Evolutionary conservation across 2,797 vertebrate genomes (phyloP), one percentile per base, ranked within the genome.

Genomic region (Falco columbarius): DNA sequence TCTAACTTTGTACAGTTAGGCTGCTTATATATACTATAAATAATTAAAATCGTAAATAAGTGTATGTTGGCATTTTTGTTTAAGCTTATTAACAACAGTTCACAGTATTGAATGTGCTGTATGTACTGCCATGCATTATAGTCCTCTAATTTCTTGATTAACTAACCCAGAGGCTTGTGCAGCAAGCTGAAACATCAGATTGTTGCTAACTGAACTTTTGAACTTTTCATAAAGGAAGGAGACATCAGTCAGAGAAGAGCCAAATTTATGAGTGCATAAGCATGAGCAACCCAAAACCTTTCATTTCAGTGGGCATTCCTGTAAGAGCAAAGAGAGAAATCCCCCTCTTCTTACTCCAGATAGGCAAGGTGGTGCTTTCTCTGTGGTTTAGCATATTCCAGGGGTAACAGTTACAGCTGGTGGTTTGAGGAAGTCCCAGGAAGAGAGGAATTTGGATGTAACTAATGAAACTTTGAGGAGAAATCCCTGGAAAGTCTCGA

Each of bases 1-100:
- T 90, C 74, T 56, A 38, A 87, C 81, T 93, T 91, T 51, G 76
- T 85, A 85, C 65, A 88, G 79, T 87, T 86, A 91, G 81, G 49
- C 68, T 86, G 81, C 75, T 89, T 77, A 74, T 12, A 23, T 79
- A 18, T 77, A 5, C 81, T 77, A 65, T 72, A 66, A 91, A 86
- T 96, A 93, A 96, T 91, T 87, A 67, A 91, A 83, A 87, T 74
- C 3, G 21, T 83, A 94, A 89, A 80, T 82, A 87, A 96, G 42
- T 71, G 9, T 82, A n/a, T 47, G 54, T 77, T 86, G 87, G 65
- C 75, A 51, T 81, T 90, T 94, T 91, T 79, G 46, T 73, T 74
- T 55, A 76, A 87, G 65, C 59, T 93, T 89, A 77, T 93, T 86
- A 95, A 49, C 46, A 81, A 20, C 51, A 71, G 34, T 58, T 83